Conservation (phyloP, 1,140 invertebrate genomes). For the Goniozus legneri region DNA sequence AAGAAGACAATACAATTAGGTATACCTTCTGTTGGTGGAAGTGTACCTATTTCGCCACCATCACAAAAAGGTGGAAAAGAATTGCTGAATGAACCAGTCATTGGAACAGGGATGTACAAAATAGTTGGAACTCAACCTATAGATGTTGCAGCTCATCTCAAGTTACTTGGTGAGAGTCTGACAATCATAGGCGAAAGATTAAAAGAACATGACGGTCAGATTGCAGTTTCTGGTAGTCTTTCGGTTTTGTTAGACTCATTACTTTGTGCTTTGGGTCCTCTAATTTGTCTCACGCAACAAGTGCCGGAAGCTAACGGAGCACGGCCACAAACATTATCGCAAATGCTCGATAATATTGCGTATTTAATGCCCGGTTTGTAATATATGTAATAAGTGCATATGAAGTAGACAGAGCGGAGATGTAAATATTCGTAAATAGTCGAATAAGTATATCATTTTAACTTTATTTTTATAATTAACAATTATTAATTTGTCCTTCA, state of each 20-base stretch:
- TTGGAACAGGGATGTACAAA: conserved; percentile 58
- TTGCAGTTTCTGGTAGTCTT: conserved; percentile 89
- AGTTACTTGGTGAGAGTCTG: conserved; percentile 88
- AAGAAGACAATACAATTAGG: conserved; percentile 51
- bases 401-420: neutral
- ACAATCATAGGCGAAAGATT: conserved; percentile 89
- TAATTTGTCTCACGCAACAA: conserved; percentile 84
- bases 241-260: conserved; percentile 93
- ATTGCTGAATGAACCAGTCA: conserved; percentile 36
- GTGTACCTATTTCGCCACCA: conserved; percentile 50
- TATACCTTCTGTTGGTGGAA: conserved; percentile 45
- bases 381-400: conserved; percentile 31
- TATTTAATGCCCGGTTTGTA: conserved; percentile 96
- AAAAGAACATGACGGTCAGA: conserved; percentile 92
- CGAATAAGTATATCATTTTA: too few relatives aligned
- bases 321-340: conserved; percentile 64
- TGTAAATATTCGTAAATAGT: too few relatives aligned
- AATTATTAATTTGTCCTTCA: too few relatives aligned
- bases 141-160: conserved; percentile 90
- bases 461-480: too few relatives aligned
- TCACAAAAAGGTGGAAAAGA: conserved; percentile 44
- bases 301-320: conserved; percentile 74
- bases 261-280: conserved; percentile 86
- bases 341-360: conserved; percentile 90
- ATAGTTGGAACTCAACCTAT: conserved; percentile 77